phyloP scores from a whole-genome alignment of 2,797 vertebrate genomes.

The Novumbra hubbsi region DNA sequence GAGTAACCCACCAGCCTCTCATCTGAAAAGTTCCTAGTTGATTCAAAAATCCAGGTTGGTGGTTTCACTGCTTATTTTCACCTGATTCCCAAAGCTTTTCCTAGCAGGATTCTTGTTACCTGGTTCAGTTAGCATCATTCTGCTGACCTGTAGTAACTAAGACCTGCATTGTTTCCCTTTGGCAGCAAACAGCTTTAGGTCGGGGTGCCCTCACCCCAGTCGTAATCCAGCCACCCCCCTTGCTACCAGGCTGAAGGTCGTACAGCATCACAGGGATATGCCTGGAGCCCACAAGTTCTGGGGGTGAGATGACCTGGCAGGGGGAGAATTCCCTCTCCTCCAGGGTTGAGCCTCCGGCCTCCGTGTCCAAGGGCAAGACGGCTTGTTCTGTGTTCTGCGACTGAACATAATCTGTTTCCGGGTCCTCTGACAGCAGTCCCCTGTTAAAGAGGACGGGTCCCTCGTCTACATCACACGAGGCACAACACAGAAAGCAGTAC shows the following conservation, averaged over 20 bases:
- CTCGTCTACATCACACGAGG: background rate
- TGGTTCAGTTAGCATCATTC: too few species aligned
- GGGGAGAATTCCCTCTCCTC: background rate
- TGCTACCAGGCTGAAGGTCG: background rate
- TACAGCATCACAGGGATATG: constrained; percentile 1
- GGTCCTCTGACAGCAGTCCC: background rate
- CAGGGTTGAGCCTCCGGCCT: background rate
- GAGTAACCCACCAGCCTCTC: too few species aligned
- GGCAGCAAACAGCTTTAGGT: background rate
- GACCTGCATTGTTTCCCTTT: background rate
- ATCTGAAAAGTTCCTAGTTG: too few species aligned
- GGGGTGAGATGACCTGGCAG: background rate
- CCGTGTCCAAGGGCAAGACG: background rate
- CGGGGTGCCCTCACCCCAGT: background rate
- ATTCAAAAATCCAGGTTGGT: too few species aligned
- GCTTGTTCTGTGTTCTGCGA: background rate
- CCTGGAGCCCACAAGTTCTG: background rate
- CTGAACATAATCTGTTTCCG: background rate
- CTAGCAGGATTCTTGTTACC: too few species aligned
- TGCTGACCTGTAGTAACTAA: background rate
- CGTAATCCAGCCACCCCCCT: background rate
- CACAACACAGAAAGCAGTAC: background rate
- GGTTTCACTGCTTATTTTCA: too few species aligned
- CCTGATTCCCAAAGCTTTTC: too few species aligned
- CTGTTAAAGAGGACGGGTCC: background rate